These are phyloP conservation scores for Ormia ochracea DNA, from an alignment of 2,888 invertebrate species.

Conservation along the genomic window DNA sequence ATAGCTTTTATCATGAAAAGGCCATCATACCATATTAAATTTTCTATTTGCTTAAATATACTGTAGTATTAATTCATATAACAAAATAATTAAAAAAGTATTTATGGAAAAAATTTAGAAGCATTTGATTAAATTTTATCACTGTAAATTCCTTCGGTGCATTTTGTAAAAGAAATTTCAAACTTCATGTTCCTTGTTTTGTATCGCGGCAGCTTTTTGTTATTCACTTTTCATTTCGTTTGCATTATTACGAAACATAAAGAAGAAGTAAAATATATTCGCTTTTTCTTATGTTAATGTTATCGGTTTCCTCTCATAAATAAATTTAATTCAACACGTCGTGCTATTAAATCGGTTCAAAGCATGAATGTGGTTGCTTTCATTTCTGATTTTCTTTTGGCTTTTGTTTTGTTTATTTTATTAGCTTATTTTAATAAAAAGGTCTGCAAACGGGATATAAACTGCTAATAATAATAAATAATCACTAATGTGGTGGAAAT, in stretches of 20 bases:
- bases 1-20: too few species aligned
- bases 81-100: background rate
- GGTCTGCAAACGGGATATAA: slow-evolving; percentile 19
- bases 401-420: background rate
- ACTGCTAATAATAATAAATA: slow-evolving; percentile 58
- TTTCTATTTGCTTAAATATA: background rate
- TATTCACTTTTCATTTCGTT: background rate
- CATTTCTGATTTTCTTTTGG: background rate
- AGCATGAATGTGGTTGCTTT: background rate
- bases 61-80: background rate
- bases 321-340: slow-evolving; percentile 22
- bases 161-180: background rate
- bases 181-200: background rate
- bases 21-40: too few species aligned
- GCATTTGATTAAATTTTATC: background rate
- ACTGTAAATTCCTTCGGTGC: background rate
- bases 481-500: slow-evolving; percentile 56
- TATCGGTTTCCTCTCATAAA: slow-evolving; percentile 21
- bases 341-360: background rate
- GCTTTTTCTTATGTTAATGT: background rate
- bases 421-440: background rate
- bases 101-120: background rate
- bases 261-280: background rate
- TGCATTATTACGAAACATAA: background rate
- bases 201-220: background rate